Evolutionary conservation across 1,140 invertebrate genomes (phyloP).

Genomic region (Mactra quadrangularis): DNA sequence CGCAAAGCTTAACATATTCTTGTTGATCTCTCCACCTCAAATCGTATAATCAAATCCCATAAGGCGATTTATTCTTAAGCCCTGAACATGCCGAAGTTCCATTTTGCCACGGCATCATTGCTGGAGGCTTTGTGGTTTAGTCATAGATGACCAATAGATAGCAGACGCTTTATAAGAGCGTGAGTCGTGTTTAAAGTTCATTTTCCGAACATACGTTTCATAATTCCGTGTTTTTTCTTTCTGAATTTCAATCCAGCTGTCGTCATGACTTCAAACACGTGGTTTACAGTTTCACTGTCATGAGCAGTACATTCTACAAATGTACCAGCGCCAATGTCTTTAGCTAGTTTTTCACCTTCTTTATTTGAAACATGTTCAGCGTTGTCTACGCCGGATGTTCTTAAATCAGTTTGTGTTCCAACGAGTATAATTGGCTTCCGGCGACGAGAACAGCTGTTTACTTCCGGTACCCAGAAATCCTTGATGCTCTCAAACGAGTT

Average conservation of each 20-base stretch:
- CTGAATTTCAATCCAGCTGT: slow-evolving; percentile 43
- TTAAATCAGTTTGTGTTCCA: slow-evolving; percentile 53
- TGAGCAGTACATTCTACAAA: slow-evolving; percentile 51
- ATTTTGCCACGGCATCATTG: too few relatives aligned
- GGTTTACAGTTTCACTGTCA: slow-evolving; percentile 38
- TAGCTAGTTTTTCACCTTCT: slow-evolving; percentile 42
- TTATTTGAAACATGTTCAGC: background rate
- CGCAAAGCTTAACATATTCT: too few relatives aligned
- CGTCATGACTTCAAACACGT: slow-evolving; percentile 55
- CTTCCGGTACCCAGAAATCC: slow-evolving; percentile 89
- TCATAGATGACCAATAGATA: too few relatives aligned
- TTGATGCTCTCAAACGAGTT: slow-evolving; percentile 99
- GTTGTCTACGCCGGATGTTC: slow-evolving; percentile 20
- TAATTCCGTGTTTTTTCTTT: slow-evolving; percentile 47
- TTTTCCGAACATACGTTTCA: slow-evolving; percentile 52
- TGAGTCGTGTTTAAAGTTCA: slow-evolving; percentile 6
- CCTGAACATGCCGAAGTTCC: too few relatives aligned
- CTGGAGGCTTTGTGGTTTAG: too few relatives aligned
- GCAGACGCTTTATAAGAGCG: too few relatives aligned
- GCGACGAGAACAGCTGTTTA: slow-evolving; percentile 78
- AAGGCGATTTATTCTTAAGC: too few relatives aligned
- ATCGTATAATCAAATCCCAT: too few relatives aligned
- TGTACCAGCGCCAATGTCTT: slow-evolving; percentile 49
- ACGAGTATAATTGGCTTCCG: slow-evolving; percentile 48
- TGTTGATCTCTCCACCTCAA: too few relatives aligned